Conservation (phyloP, 2,888 invertebrate genomes). For the Agrilus biguttatus region DNA sequence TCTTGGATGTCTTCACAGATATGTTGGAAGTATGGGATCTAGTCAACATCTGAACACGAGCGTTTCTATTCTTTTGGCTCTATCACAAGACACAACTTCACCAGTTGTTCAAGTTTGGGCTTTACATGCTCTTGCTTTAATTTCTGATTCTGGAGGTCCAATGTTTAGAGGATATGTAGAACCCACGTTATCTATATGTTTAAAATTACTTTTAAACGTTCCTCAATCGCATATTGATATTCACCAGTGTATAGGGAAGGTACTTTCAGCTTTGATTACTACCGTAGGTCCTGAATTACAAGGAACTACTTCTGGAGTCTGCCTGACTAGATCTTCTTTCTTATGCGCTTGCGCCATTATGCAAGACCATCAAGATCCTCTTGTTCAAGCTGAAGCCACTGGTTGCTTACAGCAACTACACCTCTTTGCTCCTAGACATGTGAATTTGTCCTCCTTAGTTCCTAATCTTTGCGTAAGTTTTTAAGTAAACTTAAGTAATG, state of each 20-base stretch:
- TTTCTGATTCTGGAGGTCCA: constrained; percentile 96
- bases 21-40: constrained; percentile 91
- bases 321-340: constrained; percentile 68
- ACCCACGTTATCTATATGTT: constrained; percentile 76
- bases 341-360: constrained; percentile 89
- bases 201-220: constrained; percentile 79
- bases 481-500: neutral
- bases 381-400: constrained; percentile 91
- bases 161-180: constrained; percentile 98
- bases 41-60: constrained; percentile 89
- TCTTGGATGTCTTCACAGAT: constrained; percentile 89
- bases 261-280: constrained; percentile 89
- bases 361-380: constrained; percentile 75
- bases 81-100: constrained; percentile 86
- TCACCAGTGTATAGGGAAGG: constrained; percentile 84
- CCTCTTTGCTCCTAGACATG: constrained; percentile 90
- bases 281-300: constrained; percentile 97
- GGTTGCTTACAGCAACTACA: constrained; percentile 95
- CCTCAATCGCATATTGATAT: constrained; percentile 84
- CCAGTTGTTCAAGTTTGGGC: constrained; percentile 98
- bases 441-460: constrained; percentile 82
- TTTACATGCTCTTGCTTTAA: constrained; percentile 83
- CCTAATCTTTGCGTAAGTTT: constrained; percentile 79
- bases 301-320: constrained; percentile 60
- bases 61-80: constrained; percentile 82